Evolutionary conservation across 2,797 vertebrate species (phyloP), one percentile per base, ranked within the genome.

Genomic region (Muscicapa striata): DNA sequence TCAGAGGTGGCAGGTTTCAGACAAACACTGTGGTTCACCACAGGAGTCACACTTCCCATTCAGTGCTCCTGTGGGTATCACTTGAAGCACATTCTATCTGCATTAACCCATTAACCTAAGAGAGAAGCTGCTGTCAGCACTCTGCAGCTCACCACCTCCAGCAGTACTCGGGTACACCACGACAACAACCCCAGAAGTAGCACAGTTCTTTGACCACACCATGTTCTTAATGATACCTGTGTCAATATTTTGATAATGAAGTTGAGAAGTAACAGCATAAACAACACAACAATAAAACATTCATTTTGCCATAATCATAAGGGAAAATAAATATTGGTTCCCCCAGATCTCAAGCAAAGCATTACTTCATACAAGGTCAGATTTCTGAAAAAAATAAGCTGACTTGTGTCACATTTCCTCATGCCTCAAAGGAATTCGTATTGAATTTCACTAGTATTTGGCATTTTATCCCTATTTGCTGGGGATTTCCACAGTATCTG

Each of bases 131-230:
- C 66, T 81, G 46, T 3, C 52, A 54, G 54, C 58, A 23, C 5
- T 18, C 45, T 9, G 22, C 62, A 61, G 41, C 0, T 88, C 72
- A 40, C 9, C 19, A 32, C 20, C 36, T 1, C 3, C 22, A 79
- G 59, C 81, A 61, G 23, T 5, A 9, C 68, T 38, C 0, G 0
- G 57, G 45, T 1, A 41, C 8, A 18, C 5, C 63, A 3, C 9
- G 32, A 26, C 77, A 77, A 30, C 2, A 38, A 58, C 15, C 20
- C 41, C 76, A 61, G 11, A 2, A 1, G 9, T 1, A 12, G 1
- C 55, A 46, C 48, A 34, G 15, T 1, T 48, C 70, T 69, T 30
- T 54, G 43, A 51, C 36, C 59, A 63, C 51, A 62, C 0, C 63
- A 23, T 2, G 2, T n/a, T 69, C 41, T 57, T 40, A 40, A n/a